phyloP scores from a whole-genome alignment of 2,113 vertebrate genomes.

The Menura novaehollandiae region DNA sequence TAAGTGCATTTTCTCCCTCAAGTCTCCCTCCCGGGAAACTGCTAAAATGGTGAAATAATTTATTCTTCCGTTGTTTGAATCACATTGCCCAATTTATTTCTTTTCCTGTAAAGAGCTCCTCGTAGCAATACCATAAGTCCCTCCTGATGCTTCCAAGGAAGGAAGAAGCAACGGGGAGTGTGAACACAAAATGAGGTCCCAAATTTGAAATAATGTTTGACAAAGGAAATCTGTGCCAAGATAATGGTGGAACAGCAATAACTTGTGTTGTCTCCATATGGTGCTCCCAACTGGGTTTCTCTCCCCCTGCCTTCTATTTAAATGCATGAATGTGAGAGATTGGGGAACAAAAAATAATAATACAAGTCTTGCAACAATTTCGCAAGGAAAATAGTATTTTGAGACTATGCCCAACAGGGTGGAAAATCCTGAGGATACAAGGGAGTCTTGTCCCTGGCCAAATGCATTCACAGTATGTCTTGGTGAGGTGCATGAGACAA shows the following conservation, averaged over 20 bases:
- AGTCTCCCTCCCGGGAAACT: not conserved
- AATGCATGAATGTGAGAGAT: not conserved
- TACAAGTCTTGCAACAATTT: not conserved
- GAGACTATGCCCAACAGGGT: not conserved
- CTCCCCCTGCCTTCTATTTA: not conserved
- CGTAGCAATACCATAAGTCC: not conserved
- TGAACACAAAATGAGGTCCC: not conserved
- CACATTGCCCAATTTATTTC: conserved; percentile 12
- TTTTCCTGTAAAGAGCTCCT: conserved; percentile 26
- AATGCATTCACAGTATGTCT: not conserved
- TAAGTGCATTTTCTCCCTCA: conserved; percentile 36
- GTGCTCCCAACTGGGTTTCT: not conserved
- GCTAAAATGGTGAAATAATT: conserved; percentile 37
- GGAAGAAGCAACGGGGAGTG: not conserved
- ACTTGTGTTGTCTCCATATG: not conserved
- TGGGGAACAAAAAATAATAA: not conserved
- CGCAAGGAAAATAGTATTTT: not conserved
- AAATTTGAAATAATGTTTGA: not conserved
- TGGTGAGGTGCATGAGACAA: not conserved
- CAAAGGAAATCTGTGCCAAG: not conserved
- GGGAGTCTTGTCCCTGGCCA: not conserved
- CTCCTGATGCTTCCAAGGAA: conserved; percentile 1
- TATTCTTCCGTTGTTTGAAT: conserved; percentile 40
- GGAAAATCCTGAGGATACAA: not conserved
- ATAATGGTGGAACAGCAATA: not conserved